phyloP scores from a whole-genome alignment of 2,888 invertebrate species.

The Apamea epomidion region DNA sequence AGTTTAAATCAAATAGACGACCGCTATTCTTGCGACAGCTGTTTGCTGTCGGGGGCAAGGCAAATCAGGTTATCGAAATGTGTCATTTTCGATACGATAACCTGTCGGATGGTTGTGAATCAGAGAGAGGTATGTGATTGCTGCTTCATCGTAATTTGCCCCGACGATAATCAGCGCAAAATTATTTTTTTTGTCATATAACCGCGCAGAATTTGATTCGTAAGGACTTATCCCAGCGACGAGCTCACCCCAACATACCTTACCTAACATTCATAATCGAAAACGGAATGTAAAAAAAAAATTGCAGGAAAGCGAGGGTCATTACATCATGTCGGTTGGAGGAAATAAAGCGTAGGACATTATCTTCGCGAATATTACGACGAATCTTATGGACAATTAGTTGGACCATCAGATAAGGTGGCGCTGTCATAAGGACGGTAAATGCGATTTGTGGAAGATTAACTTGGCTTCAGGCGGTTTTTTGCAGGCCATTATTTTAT shows the following conservation, averaged over 20 bases:
- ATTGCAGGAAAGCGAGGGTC: constrained; percentile 1
- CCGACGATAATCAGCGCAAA: background rate
- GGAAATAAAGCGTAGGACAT: constrained; percentile 69
- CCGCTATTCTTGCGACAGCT: too few relatives aligned
- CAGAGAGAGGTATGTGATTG: too few relatives aligned
- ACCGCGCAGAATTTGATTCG: background rate
- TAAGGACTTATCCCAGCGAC: background rate
- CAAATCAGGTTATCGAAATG: too few relatives aligned
- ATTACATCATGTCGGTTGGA: constrained; percentile 46
- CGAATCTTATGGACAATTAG: constrained; percentile 63
- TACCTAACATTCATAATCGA: constrained; percentile 1
- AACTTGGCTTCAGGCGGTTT: constrained; percentile 6
- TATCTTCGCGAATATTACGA: constrained; percentile 63
- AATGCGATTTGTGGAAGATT: constrained; percentile 34
- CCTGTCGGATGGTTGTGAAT: too few relatives aligned
- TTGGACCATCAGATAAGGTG: constrained; percentile 46
- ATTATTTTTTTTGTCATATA: background rate
- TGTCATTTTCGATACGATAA: too few relatives aligned
- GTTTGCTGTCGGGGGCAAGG: too few relatives aligned
- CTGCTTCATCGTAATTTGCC: background rate
- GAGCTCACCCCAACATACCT: background rate
- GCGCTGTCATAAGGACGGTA: constrained; percentile 12
- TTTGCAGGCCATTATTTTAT: background rate
- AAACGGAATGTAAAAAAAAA: constrained; percentile 27
- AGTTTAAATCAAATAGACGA: too few relatives aligned